Percentiles rank a stretch among this genome's conserved stretches.
Conservation (phyloP, 1,140 invertebrate species). For the Stenopsyche tienmushanensis region DNA sequence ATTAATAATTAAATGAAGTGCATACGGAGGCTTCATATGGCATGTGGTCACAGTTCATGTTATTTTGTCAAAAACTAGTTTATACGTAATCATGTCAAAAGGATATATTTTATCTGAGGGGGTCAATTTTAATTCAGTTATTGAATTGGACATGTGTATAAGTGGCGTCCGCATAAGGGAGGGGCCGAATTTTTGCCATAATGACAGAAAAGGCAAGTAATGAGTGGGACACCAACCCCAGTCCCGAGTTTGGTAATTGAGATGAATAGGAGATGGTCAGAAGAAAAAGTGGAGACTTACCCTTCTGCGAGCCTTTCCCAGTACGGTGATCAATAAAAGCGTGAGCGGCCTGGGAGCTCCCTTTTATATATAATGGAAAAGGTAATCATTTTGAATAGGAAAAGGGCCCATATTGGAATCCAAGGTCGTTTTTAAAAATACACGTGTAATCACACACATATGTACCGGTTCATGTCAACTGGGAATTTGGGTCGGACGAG, state of each 20-base stretch:
- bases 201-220: not conserved
- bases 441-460: no score
- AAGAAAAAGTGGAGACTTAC: conserved; percentile 27
- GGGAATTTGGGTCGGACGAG: no score
- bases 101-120: not conserved
- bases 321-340: conserved; percentile 31
- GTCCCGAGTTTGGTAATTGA: conserved; percentile 26
- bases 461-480: no score
- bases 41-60: no score
- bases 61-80: not conserved
- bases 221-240: not conserved
- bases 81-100: not conserved
- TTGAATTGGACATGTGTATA: not conserved
- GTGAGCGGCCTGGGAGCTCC: no score
- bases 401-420: no score
- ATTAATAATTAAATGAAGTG: no score
- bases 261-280: conserved; percentile 24
- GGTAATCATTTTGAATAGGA: no score
- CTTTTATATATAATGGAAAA: no score
- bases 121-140: not conserved
- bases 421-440: no score
- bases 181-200: not conserved
- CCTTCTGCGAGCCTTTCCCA: not conserved
- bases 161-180: no score
- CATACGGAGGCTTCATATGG: no score